These are phyloP conservation scores for Drosophila nigricruria DNA, from an alignment of 2,888 invertebrate genomes.

Conservation along the genomic window DNA sequence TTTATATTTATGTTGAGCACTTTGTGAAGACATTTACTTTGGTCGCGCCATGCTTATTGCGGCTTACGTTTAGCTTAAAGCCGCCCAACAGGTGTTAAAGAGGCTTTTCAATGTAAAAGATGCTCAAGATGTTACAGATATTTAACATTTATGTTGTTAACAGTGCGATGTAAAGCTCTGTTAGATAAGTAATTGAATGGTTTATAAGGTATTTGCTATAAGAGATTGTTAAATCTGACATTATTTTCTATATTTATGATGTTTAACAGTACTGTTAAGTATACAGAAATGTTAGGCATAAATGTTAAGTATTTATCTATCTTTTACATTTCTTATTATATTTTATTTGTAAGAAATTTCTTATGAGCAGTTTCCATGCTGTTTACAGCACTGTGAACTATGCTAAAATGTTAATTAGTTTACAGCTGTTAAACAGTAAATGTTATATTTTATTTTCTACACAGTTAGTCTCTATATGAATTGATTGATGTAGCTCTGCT, in stretches of 20 bases:
- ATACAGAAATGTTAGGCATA: no score
- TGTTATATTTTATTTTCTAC: no score
- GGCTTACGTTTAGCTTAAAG: conserved; percentile 25
- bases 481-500: conserved; percentile 38
- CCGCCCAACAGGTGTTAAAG: conserved; percentile 38
- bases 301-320: no score
- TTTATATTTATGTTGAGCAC: neutral
- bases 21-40: conserved; percentile 20
- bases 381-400: neutral
- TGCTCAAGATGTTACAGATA: neutral
- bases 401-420: conserved; percentile 1
- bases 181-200: neutral
- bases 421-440: conserved; percentile 11
- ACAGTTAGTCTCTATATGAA: no score
- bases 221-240: neutral
- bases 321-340: no score
- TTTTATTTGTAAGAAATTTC: no score
- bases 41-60: conserved; percentile 1
- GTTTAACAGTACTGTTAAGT: neutral
- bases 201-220: neutral
- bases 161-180: neutral
- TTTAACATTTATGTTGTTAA: neutral
- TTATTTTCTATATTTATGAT: neutral
- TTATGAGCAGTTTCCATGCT: no score
- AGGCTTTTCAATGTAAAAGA: neutral